Base-by-base conservation (phyloP, 2,888 invertebrate genomes). In the Platerodrilus igneus region DNA sequence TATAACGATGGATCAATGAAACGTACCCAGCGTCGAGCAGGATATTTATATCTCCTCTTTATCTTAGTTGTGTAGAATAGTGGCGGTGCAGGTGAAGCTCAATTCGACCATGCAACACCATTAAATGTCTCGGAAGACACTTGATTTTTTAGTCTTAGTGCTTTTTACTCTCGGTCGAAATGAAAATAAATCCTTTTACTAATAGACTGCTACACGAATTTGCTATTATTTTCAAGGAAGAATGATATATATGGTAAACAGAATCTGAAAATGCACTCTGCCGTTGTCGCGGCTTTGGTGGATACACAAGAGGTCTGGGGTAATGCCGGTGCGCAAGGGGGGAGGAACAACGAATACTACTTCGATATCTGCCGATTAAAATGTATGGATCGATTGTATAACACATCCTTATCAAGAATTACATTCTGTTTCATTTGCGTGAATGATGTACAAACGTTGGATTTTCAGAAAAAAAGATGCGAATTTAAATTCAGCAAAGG, bases 131-230 rank as follows among this genome's bases (percentile, higher is more conserved):
- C 51, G 47, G 52, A 57, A 56, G 54, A 55, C 53, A 49, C 54
- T 55, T 51, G 50, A 53, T 53, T 54, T 51, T 51, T 56, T 56
- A 44, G 51, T 51, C 51, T 48, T 51, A 41, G 48, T 37, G 49
- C 51, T 53, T 53, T 53, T 50, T 49, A 45, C 55, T 46, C 47
- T 50, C 49, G 45, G 43, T 52, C 59, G 54, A 64, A 71, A 72
- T 71, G 72, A 71, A 71, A 71, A 72, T 71, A 71, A 71, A 72
- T 72, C 68, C 71, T 68, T 68, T 68, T 67, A 66, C 70, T 71
- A 71, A 72, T 72, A 71, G 70, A 70, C 70, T 65, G 68, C 62
- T 71, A 72, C 72, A 72, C 64, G 72, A 67, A 69, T 71, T 64
- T 61, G 72, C 71, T 71, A 70, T 72, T 71, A 71, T 71, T 72